Base-by-base conservation (phyloP, 1,140 invertebrate genomes). In the Theocolax elegans region DNA sequence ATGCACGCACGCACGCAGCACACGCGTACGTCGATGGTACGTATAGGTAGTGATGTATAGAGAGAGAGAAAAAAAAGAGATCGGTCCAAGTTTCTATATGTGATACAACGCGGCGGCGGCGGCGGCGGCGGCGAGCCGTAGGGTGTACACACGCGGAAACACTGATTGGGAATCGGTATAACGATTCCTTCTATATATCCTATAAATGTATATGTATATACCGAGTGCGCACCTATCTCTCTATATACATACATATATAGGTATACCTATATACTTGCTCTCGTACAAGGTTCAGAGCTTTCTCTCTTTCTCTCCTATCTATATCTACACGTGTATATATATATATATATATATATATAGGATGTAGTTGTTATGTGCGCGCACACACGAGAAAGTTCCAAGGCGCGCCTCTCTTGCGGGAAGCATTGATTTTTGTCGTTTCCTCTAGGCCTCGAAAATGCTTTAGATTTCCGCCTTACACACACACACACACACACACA, bases 301-400 rank as follows among this genome's bases (percentile, higher is more conserved):
- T 46, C 6, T 15, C 17, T 46, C 15, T 46, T 19, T 6, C 31
- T 35, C 10, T 4, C 31, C 31, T 35, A n/a, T n/a, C n/a, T n/a
- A n/a, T n/a, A n/a, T n/a, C n/a, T n/a, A n/a, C n/a, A n/a, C n/a
- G n/a, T n/a, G n/a, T 49, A 19, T 49, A 12, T 19, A 23, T 49
- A 23, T 49, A 23, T 49, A 21, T 51, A 27, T n/a, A n/a, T 23
- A 27, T 49, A 10, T 49, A 10, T 49, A n/a, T 21, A 27, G 27
- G n/a, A 29, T 29, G 54, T 35, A 40, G 25, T 49, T 54, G 51
- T 54, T 54, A 54, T 54, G n/a, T 54, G 51, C 49, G 46, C 49
- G 49, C 31, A 10, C 15, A 60, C 23, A 19, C 62, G 62, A 64
- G 62, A 64, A 64, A 64, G 62, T 64, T 53, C 38, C 8, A 51